Base-by-base conservation (phyloP, 2,113 vertebrate species). In the Grammomys dolichurus region DNA sequence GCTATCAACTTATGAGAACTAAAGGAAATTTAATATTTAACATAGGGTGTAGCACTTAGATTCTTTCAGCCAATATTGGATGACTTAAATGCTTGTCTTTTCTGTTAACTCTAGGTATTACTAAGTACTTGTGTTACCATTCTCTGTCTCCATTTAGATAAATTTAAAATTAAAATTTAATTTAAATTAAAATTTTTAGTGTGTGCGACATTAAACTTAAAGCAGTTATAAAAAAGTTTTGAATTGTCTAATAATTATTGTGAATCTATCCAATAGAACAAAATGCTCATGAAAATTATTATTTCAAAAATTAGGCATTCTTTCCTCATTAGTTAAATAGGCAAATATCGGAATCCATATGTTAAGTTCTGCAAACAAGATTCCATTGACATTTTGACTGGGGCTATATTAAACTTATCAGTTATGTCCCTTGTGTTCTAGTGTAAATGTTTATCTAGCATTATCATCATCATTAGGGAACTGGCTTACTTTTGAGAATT, bases 21-120 rank as follows among this genome's bases (percentile, higher is more conserved):
- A 89, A 88, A 93, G 85, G 58, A 92, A 77, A 91, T 63, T 58
- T 89, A 91, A 54, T 86, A 75, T 60, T 89, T 91, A 87, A 65
- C 87, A 90, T 24, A 90, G 31, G 16, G 33, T 20, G 69, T 72
- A 54, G 51, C 12, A 87, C 46, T 69, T 86, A 89, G 56, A 80
- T 65, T 93, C 16, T 87, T 46, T 90, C 20, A 89, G 54, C 5
- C 26, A 77, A 19, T 94, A 26, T 28, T 89, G 69, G 33, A 95
- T 65, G 12, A 82, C 20, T 90, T 92, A 43, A 43, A n/a, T 82
- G n/a, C 24, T 63, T 96, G 73, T 75, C 28, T 92, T 96, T 89
- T 78, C 26, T 91, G 87, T 33, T 73, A 33, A 89, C 24, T 72
- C 22, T 92, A 92, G 40, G 11, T 54, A 95, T 76, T 54, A 76